phyloP scores from a whole-genome alignment of 2,888 invertebrate genomes.

The Plagiodera versicolora region DNA sequence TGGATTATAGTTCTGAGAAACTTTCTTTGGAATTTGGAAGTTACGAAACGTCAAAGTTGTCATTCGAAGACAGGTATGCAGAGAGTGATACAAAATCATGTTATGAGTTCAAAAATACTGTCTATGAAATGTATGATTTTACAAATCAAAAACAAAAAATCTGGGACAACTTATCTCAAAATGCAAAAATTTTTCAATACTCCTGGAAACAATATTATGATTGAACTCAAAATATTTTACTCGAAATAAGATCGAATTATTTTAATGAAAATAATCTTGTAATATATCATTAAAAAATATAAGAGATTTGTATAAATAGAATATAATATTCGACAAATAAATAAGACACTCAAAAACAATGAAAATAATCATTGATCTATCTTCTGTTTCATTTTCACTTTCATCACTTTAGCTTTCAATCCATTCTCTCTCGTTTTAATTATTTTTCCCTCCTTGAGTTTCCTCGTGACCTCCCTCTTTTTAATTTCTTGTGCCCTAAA shows the following conservation, averaged over 20 bases:
- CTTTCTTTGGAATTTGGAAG: background rate
- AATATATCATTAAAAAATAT: constrained; percentile 28
- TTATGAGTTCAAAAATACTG: too few relatives aligned
- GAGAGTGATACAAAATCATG: too few relatives aligned
- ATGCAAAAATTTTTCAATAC: too few relatives aligned
- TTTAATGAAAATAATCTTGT: constrained; percentile 28
- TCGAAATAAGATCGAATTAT: background rate
- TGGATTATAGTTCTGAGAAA: background rate
- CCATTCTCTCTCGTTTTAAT: constrained; percentile 67
- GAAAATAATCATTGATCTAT: constrained; percentile 29
- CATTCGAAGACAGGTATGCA: too few relatives aligned
- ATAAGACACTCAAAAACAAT: constrained; percentile 19
- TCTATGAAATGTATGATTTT: too few relatives aligned
- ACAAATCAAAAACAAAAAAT: too few relatives aligned
- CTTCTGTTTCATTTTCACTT: constrained; percentile 52
- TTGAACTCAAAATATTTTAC: background rate
- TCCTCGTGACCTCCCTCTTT: constrained; percentile 56
- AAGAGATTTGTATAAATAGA: constrained; percentile 32
- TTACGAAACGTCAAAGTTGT: too few relatives aligned
- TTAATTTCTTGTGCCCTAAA: constrained; percentile 64
- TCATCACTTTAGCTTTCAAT: constrained; percentile 66
- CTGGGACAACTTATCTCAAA: too few relatives aligned
- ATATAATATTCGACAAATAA: constrained; percentile 36
- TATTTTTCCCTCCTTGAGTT: constrained; percentile 60
- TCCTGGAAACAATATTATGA: too few relatives aligned